Conservation (phyloP, 2,888 invertebrate genomes). For the Parthenolecanium corni region DNA sequence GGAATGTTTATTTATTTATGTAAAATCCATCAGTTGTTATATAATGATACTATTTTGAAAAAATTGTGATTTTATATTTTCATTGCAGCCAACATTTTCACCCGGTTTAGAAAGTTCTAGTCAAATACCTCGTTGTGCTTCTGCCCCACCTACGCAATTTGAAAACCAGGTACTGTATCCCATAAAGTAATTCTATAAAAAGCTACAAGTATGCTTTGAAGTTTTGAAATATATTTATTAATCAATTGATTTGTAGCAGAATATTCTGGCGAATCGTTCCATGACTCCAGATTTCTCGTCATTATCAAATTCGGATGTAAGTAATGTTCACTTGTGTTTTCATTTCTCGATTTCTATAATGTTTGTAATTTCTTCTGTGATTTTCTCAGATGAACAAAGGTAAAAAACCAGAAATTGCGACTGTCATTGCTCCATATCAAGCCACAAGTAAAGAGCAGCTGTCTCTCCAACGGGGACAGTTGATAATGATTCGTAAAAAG, state of each 20-base stretch:
- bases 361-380: background rate
- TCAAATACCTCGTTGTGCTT: constrained; percentile 22
- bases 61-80: background rate
- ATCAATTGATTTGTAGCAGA: background rate
- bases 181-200: background rate
- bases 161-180: constrained; percentile 14
- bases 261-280: constrained; percentile 27
- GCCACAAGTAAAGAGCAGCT: constrained; percentile 87
- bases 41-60: no score
- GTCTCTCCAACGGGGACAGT: constrained; percentile 76
- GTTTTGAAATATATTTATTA: background rate
- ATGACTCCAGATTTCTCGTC: constrained; percentile 35
- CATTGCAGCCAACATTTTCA: constrained; percentile 3
- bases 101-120: constrained; percentile 14
- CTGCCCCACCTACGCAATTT: constrained; percentile 20
- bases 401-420: constrained; percentile 77
- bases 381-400: constrained; percentile 47
- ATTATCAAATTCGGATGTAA: constrained; percentile 7
- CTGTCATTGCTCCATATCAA: constrained; percentile 84
- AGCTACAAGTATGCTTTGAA: background rate
- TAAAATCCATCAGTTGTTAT: no score
- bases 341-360: background rate
- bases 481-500: constrained; percentile 92
- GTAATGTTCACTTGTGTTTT: constrained; percentile 13
- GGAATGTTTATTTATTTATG: no score